These are phyloP conservation scores for Vanessa tameamea DNA, from an alignment of 1,140 invertebrate genomes.

Conservation along the genomic window DNA sequence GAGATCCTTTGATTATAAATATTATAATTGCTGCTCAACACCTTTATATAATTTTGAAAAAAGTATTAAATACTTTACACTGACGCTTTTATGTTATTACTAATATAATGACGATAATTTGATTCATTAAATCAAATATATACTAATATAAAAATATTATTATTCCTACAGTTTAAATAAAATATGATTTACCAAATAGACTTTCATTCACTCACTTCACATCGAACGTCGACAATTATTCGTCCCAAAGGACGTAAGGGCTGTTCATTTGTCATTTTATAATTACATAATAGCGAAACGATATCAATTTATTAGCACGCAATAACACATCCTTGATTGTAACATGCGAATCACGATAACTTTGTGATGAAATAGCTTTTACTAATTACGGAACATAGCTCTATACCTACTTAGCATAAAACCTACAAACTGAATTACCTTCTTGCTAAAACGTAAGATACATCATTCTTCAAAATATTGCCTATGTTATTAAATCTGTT, in stretches of 20 bases:
- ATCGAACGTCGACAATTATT: not conserved
- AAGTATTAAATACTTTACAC: not conserved
- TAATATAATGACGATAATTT: too few relatives aligned
- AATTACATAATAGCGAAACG: not conserved
- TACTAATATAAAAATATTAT: too few relatives aligned
- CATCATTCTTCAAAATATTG: too few relatives aligned
- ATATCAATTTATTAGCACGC: conserved; percentile 2
- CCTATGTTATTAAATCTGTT: too few relatives aligned
- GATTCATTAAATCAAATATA: too few relatives aligned
- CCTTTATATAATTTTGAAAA: not conserved
- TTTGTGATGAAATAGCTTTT: not conserved
- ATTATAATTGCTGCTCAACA: not conserved
- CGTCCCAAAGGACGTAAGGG: not conserved
- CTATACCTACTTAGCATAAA: not conserved
- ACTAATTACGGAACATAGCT: not conserved
- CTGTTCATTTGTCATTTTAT: not conserved
- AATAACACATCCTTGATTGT: not conserved
- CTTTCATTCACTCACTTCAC: not conserved
- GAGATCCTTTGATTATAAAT: not conserved
- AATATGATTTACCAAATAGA: not conserved
- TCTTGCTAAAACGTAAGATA: too few relatives aligned
- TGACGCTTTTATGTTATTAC: too few relatives aligned
- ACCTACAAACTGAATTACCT: too few relatives aligned
- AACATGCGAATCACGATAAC: not conserved
- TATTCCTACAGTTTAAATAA: too few relatives aligned